Evolutionary conservation across 2,113 vertebrate genomes (phyloP), one percentile per base, ranked within the genome.

Genomic region (Deroptyus accipitrinus): DNA sequence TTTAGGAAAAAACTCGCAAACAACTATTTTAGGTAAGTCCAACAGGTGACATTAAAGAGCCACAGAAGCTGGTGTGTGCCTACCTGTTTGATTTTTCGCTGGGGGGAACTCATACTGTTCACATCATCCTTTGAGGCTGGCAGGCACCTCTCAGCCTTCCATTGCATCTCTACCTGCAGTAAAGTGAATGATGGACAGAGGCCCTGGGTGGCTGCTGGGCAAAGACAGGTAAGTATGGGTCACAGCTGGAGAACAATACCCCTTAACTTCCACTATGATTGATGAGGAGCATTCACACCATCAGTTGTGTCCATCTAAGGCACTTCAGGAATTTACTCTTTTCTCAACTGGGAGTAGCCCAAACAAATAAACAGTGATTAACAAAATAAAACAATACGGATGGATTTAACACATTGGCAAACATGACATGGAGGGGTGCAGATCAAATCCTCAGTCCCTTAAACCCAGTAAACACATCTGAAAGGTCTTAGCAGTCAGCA

Each of bases 401-500:
- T n/a, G 39, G 23, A 11, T 12, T n/a, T 75, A 52, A n/a, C n/a
- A 54, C 39, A 7, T 28, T 17, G 64, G 2, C 12, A 69, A 27
- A 48, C 20, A 20, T n/a, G 10, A 11, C 9, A 13, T 9, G 17
- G 18, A 1, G 3, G 18, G 5, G 3, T 57, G n/a, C 4, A 11
- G 25, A 44, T 80, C 27, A 66, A 49, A 51, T 28, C 4, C 27
- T 48, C 27, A 39, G 28, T 31, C 6, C 11, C 24, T 90, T 51
- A 35, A 87, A 66, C 14, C 11, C 37, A 39, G 33, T 1, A 62
- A 24, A 31, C 3, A 14, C 16, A 63, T 33, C 11, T 6, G 64
- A 42, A 69, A 28, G 14, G 13, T 41, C 13, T 42, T 44, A 33
- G 55, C 82, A 85, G 33, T 17, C 17, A 61, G 7, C 22, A 64